These are phyloP conservation scores for Gambusia affinis DNA, from an alignment of 2,113 vertebrate genomes.

Conservation along the genomic window DNA sequence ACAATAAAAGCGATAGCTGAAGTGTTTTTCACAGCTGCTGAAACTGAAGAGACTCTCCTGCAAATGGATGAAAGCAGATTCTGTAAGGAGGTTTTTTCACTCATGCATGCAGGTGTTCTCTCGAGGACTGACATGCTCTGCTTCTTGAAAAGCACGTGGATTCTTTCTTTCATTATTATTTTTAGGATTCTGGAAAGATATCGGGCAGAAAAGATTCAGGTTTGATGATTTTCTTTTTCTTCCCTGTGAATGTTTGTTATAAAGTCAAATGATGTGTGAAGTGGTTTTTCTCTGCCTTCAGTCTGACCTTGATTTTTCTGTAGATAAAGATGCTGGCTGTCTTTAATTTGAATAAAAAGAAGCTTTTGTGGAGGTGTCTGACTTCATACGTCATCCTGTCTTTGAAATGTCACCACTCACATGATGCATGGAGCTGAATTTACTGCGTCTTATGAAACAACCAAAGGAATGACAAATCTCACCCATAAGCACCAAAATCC, in stretches of 20 bases:
- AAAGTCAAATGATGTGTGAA: not conserved
- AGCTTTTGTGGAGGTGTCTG: not conserved
- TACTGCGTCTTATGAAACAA: slow-evolving; percentile 4
- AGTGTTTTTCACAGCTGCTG: not conserved
- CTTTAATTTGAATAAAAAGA: slow-evolving; percentile 42
- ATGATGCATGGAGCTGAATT: slow-evolving; percentile 14
- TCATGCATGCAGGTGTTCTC: slow-evolving; percentile 4
- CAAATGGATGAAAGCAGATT: not conserved
- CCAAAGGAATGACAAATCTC: slow-evolving; percentile 11
- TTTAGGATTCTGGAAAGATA: not conserved
- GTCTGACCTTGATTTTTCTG: slow-evolving; percentile 15
- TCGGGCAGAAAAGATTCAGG: not conserved
- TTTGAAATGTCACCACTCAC: slow-evolving; percentile 4
- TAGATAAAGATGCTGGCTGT: slow-evolving; percentile 28
- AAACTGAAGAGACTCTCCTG: not conserved
- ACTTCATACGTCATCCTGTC: no score
- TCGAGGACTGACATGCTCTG: not conserved
- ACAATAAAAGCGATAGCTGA: not conserved
- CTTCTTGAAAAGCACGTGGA: not conserved
- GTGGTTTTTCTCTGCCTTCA: not conserved
- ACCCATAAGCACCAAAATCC: slow-evolving; percentile 36
- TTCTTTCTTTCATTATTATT: not conserved
- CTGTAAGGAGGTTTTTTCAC: no score
- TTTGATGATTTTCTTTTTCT: not conserved
- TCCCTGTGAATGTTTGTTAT: not conserved